Evolutionary conservation across 2,888 invertebrate species (phyloP).

Genomic region (Sphecodes monilicornis): DNA sequence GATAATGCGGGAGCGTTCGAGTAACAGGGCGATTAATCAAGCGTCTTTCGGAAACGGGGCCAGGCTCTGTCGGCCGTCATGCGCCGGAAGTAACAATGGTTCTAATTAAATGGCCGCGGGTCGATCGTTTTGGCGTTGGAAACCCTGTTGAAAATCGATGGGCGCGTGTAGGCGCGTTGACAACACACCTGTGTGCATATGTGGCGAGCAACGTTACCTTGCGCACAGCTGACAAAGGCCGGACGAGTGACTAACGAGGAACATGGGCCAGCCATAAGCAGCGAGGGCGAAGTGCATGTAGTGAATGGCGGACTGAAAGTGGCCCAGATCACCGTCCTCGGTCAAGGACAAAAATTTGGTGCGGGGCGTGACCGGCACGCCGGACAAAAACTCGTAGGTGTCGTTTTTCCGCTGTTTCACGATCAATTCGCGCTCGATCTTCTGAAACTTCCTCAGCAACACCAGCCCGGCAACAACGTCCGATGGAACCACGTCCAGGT

Average conservation of each 20-base stretch:
- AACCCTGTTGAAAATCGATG: not conserved
- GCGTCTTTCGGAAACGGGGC: not conserved
- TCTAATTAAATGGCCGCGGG: not conserved
- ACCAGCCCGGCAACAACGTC: constrained; percentile 95
- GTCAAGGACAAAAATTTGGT: constrained; percentile 93
- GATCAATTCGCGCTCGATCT: constrained; percentile 90
- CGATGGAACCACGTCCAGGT: constrained; percentile 94
- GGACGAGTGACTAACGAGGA: constrained; percentile 90
- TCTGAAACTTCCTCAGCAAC: constrained; percentile 92
- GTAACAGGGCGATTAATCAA: not conserved
- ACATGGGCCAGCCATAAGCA: constrained; percentile 96
- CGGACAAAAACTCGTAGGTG: constrained; percentile 94
- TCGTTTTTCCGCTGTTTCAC: constrained; percentile 92
- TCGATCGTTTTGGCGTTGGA: not conserved
- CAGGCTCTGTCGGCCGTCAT: not conserved
- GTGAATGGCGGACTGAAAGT: constrained; percentile 91
- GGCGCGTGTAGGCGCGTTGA: not conserved
- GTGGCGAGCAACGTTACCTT: constrained; percentile 81
- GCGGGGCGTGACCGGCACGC: constrained; percentile 92
- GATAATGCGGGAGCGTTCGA: not conserved
- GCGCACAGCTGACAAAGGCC: constrained; percentile 91
- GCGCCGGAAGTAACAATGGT: not conserved
- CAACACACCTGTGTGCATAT: not conserved
- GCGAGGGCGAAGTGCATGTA: constrained; percentile 94
- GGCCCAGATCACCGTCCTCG: constrained; percentile 89